Base-by-base conservation (phyloP, 2,113 vertebrate species). In the Datnioides undecimradiatus region DNA sequence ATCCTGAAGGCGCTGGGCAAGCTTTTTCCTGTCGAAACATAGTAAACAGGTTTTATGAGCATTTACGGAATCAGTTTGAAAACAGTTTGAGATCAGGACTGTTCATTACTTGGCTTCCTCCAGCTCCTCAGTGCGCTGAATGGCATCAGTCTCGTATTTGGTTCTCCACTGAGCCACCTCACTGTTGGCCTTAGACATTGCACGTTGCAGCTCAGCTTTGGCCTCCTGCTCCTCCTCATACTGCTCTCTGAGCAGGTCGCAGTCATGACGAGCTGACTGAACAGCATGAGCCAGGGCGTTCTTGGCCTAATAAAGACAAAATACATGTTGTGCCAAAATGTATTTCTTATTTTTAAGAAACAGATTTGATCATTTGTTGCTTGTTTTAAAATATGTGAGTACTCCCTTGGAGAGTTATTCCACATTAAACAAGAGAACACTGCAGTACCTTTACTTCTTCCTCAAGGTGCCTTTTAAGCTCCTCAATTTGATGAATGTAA, bases 261-360 rank as follows among this genome's bases (percentile, higher is more conserved):
- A 93, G 87, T 94, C 93, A 75, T 94, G 93, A 2, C 93, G 93
- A 21, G 93, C 0, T 1, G 93, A 94, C 73, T 94, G 93, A 21
- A 97, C 84, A 48, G 83, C 91, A 0, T 98, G 97, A 64, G 96
- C 96, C 79, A 97, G 87, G 0, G 96, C 95, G 0, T 95, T 97
- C 92, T 98, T 98, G 68, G 96, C 96, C 97, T 97, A 17, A 59
- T 9, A 74, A n/a, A n/a, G n/a, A n/a, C n/a, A n/a, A n/a, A n/a
- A n/a, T n/a, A n/a, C n/a, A n/a, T n/a, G n/a, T n/a, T n/a, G n/a
- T n/a, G n/a, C n/a, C n/a, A n/a, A n/a, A n/a, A n/a, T n/a, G n/a
- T n/a, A n/a, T n/a, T n/a, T n/a, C n/a, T n/a, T n/a, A n/a, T n/a
- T n/a, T n/a, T n/a, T n/a, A 57, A 67, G 0, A 52, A 76, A 23